These are phyloP conservation scores for Acanthosepion esculentum DNA, from an alignment of 2,888 invertebrate genomes.

Conservation along the genomic window DNA sequence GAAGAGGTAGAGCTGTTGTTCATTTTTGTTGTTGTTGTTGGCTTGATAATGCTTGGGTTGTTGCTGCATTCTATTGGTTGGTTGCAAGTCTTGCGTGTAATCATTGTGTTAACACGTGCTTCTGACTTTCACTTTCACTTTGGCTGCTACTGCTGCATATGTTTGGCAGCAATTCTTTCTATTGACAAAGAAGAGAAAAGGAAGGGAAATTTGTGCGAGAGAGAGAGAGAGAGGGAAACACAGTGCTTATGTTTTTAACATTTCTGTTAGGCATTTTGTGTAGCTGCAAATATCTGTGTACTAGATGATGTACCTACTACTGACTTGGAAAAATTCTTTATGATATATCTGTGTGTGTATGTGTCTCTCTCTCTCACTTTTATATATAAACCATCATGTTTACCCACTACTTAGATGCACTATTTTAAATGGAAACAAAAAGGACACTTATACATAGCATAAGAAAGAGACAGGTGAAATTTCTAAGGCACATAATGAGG, in stretches of 20 bases:
- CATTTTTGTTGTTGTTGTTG: slow-evolving; percentile 25
- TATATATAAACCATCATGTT: too few species aligned
- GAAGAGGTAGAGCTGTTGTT: too few species aligned
- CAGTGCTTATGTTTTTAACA: slow-evolving; percentile 2
- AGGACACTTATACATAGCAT: too few species aligned
- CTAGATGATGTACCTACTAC: too few species aligned
- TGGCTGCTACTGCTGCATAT: neutral
- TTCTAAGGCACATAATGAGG: too few species aligned
- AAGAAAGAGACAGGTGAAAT: too few species aligned
- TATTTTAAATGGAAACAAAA: too few species aligned
- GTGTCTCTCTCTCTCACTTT: too few species aligned
- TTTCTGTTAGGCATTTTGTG: neutral
- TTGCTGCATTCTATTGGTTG: slow-evolving; percentile 10
- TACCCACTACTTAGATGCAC: too few species aligned
- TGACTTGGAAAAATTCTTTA: neutral
- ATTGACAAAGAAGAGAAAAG: neutral
- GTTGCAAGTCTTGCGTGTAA: neutral
- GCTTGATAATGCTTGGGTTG: neutral
- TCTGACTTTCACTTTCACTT: neutral
- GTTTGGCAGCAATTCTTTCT: neutral
- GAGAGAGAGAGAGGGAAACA: neutral
- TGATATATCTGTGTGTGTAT: neutral
- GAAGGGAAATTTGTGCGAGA: neutral
- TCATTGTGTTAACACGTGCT: slow-evolving; percentile 8
- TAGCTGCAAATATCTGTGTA: neutral